A percentile compares a stretch with the other conserved stretches of the same genome.
Conservation (phyloP, 2,797 vertebrate species). For the Pampus argenteus region DNA sequence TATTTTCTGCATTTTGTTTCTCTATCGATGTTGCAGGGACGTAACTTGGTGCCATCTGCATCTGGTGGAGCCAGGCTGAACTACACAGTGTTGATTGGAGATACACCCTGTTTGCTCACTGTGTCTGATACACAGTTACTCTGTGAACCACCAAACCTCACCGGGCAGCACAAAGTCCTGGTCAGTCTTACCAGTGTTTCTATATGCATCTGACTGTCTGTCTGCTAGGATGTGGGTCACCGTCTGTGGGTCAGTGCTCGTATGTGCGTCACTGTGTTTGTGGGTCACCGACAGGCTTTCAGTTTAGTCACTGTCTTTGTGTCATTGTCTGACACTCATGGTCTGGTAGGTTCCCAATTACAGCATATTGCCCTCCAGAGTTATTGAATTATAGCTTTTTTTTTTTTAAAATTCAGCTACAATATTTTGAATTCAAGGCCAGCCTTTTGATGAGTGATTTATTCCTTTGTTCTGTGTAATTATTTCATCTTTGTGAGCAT, state of each 20-base stretch:
- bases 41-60: conserved; percentile 93
- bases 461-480: neutral
- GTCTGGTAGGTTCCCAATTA: conserved; percentile 68
- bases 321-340: conserved; percentile 76
- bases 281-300: conserved; percentile 73
- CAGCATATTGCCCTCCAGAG: conserved; percentile 39
- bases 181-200: conserved; percentile 63
- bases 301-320: conserved; percentile 60
- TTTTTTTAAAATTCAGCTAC: neutral
- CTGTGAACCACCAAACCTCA: conserved; percentile 94
- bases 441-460: neutral
- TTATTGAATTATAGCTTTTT: too few relatives aligned
- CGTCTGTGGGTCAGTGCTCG: conserved; percentile 59
- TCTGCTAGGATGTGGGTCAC: conserved; percentile 65
- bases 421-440: neutral
- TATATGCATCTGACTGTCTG: conserved; percentile 29
- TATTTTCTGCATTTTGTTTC: neutral
- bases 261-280: conserved; percentile 63
- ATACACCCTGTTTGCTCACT: conserved; percentile 91
- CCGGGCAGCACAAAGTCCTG: conserved; percentile 93
- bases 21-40: conserved; percentile 84
- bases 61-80: conserved; percentile 93
- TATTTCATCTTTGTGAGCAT: neutral
- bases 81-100: conserved; percentile 94
- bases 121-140: conserved; percentile 96